Evolutionary conservation across 2,113 vertebrate genomes (phyloP), one percentile per base, ranked within the genome.

Genomic region (Mustela nigripes): DNA sequence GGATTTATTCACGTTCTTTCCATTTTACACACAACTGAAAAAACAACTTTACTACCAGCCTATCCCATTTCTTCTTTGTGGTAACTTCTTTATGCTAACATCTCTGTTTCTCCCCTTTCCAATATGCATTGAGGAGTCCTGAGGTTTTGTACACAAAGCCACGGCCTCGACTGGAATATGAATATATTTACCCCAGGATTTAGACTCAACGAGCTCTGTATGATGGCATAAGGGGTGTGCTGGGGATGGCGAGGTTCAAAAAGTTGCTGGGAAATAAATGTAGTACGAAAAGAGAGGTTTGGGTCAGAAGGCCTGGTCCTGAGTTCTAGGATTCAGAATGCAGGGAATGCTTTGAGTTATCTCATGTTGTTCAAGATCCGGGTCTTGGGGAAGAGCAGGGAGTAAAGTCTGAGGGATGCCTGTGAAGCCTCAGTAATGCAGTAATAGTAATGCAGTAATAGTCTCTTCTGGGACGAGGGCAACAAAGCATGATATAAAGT

Each of bases 21-120:
- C 56, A 94, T 69, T 95, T 92, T 82, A 39, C 24, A 33, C 15
- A 28, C 33, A 95, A 81, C 45, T 85, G 36, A 92, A 86, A 45
- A 80, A 45, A 42, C 19, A 80, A n/a, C 9, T 15, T 56, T 58
- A 26, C 45, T 19, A 76, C 33, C 26, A 69, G 22, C 26, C 24
- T 58, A 76, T 24, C 63, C 36, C 48, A 48, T 71, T 71, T 91
- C 56, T 71, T 83, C 56, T 67, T 26, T 48, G 28, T 12, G 21
- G 16, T 26, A n/a, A 45, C 6, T 71, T 45, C 45, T 67, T 62
- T 28, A 18, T 0, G 0, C 26, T 5, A 31, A 39, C 19, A 53
- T 21, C 50, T 19, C 53, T n/a, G 18, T 33, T 2, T 74, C 26
- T 60, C 6, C 16, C 5, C 12, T 82, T 58, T 85, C 16, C 42